Conservation (phyloP, 2,888 invertebrate species). For the Agonopterix arenella region DNA sequence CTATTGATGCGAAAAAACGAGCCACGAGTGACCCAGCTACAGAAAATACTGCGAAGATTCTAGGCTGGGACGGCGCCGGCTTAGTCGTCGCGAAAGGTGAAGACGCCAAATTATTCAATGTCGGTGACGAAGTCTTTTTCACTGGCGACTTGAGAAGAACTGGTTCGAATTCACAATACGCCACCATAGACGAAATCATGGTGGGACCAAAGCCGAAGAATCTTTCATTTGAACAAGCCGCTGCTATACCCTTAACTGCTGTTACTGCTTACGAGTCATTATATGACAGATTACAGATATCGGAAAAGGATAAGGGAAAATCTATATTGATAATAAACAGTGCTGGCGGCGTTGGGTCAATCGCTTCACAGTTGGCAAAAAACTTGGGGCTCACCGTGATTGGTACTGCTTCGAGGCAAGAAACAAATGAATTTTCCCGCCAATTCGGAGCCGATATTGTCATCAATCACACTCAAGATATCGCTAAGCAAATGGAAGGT, state of each 20-base stretch:
- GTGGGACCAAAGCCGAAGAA: constrained; percentile 53
- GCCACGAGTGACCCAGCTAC: constrained; percentile 42
- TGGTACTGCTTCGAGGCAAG: constrained; percentile 57
- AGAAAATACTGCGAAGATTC: constrained; percentile 43
- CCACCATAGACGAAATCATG: constrained; percentile 46
- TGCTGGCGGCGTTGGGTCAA: constrained; percentile 60
- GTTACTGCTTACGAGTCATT: constrained; percentile 56
- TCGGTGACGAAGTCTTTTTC: constrained; percentile 63
- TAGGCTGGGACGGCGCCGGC: constrained; percentile 65
- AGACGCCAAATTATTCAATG: constrained; percentile 32
- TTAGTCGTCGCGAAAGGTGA: constrained; percentile 48
- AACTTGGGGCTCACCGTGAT: constrained; percentile 54
- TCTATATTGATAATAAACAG: constrained; percentile 57
- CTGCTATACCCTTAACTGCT: constrained; percentile 57
- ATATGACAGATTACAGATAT: constrained; percentile 47
- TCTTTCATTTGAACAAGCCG: constrained; percentile 57
- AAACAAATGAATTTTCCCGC: constrained; percentile 41
- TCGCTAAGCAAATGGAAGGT: constrained; percentile 44
- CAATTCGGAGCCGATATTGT: constrained; percentile 49
- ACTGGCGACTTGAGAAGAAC: constrained; percentile 46
- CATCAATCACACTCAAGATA: constrained; percentile 48
- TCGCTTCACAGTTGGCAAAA: constrained; percentile 55
- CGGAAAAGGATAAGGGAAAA: constrained; percentile 55
- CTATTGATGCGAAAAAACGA: constrained; percentile 56
- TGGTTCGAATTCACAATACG: constrained; percentile 58